Evolutionary conservation across 2,888 invertebrate genomes (phyloP).

Genomic region (Brenthis ino): DNA sequence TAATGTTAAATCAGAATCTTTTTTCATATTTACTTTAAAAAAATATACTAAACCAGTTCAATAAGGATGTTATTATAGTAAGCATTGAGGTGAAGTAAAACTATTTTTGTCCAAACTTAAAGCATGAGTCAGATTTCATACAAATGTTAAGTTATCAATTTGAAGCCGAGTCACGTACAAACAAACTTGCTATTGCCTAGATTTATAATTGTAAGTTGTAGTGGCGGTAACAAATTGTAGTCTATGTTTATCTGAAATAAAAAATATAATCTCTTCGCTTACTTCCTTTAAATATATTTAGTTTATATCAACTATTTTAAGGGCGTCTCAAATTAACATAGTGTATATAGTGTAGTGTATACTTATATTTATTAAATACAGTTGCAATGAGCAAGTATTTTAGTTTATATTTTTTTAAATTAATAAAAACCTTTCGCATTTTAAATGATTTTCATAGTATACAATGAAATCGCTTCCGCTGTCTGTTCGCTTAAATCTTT

Average conservation of each 20-base stretch:
- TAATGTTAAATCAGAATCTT: too few species aligned
- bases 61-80: background rate
- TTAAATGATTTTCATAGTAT: too few species aligned
- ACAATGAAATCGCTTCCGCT: too few species aligned
- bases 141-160: constrained; percentile 37
- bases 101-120: constrained; percentile 11
- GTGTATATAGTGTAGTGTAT: too few species aligned
- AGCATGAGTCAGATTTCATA: constrained; percentile 31
- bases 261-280: background rate
- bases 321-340: too few species aligned
- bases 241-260: constrained; percentile 15
- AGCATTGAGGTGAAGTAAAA: constrained; percentile 12
- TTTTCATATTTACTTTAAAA: too few species aligned
- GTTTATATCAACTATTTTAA: too few species aligned
- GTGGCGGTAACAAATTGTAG: constrained; percentile 14
- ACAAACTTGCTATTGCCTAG: constrained; percentile 30
- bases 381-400: too few species aligned
- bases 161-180: constrained; percentile 29
- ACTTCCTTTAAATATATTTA: background rate
- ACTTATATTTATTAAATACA: too few species aligned
- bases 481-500: too few species aligned
- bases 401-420: too few species aligned
- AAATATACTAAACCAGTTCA: background rate
- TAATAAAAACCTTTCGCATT: too few species aligned
- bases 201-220: constrained; percentile 23